A percentile compares a stretch with the other conserved stretches of the same genome.
Evolutionary conservation across 35 echinoderm and acorn worm genomes (phyloP).

Genomic region (Strongylocentrotus purpuratus): DNA sequence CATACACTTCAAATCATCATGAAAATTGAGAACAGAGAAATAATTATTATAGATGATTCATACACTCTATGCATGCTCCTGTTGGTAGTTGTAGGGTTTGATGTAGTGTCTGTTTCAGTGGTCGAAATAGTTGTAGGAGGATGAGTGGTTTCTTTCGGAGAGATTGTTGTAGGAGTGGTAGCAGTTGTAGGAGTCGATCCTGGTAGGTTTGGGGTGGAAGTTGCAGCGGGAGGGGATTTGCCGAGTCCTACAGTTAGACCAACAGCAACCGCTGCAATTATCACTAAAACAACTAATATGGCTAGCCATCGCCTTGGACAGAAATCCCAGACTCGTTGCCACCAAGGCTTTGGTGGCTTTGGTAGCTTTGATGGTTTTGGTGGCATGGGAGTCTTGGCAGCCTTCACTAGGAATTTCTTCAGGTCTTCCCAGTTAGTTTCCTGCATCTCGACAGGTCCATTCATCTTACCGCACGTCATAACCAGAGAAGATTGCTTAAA

Average conservation of each 20-base stretch:
- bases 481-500: background rate
- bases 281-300: background rate
- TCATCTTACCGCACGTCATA: background rate
- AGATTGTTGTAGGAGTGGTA: background rate
- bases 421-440: background rate
- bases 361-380: background rate
- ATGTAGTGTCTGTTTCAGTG: too few relatives aligned
- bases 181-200: background rate
- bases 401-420: background rate
- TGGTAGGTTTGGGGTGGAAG: background rate
- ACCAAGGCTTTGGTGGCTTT: too few relatives aligned
- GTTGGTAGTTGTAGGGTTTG: too few relatives aligned
- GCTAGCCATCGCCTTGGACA: background rate
- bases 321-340: too few relatives aligned
- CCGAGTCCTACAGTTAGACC: background rate
- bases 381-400: too few relatives aligned
- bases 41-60: too few relatives aligned
- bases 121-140: background rate
- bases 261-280: background rate
- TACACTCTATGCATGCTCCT: too few relatives aligned
- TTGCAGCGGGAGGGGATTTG: background rate
- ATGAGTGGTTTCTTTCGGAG: background rate
- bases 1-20: too few relatives aligned
- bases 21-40: too few relatives aligned
- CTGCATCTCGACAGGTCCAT: background rate